Evolutionary conservation across 2,888 invertebrate genomes (phyloP).

Genomic region (Linnaemya vulpina): DNA sequence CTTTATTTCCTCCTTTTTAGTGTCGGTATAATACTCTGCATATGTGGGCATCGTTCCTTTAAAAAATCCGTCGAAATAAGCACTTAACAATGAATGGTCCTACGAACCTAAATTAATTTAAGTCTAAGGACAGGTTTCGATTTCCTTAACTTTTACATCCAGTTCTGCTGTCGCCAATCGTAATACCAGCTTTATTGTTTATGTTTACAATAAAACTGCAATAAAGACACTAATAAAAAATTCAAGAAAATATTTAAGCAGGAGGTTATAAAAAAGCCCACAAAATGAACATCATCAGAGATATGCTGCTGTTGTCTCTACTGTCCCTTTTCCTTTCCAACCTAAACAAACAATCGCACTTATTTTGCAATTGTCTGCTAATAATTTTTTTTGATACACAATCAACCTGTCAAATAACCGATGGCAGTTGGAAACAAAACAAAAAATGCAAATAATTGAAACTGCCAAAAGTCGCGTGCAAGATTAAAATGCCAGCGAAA

Average conservation of each 20-base stretch:
- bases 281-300: slow-evolving; percentile 29
- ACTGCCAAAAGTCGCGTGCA: slow-evolving; percentile 23
- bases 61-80: too few relatives aligned
- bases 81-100: too few relatives aligned
- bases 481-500: slow-evolving; percentile 1
- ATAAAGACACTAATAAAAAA: neutral
- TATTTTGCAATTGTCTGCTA: slow-evolving; percentile 56
- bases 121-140: too few relatives aligned
- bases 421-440: slow-evolving; percentile 20
- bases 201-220: too few relatives aligned
- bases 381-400: slow-evolving; percentile 53
- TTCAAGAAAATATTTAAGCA: neutral
- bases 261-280: neutral
- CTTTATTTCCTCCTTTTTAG: too few relatives aligned
- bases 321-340: neutral
- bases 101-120: too few relatives aligned
- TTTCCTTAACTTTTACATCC: too few relatives aligned
- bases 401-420: slow-evolving; percentile 66
- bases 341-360: slow-evolving; percentile 7
- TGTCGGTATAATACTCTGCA: too few relatives aligned
- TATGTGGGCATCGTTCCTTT: too few relatives aligned
- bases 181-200: too few relatives aligned
- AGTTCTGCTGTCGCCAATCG: too few relatives aligned
- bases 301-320: neutral
- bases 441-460: slow-evolving; percentile 64